These are phyloP conservation scores for Takifugu bimaculatus DNA, from an alignment of 2,113 vertebrate genomes.

Conservation along the genomic window DNA sequence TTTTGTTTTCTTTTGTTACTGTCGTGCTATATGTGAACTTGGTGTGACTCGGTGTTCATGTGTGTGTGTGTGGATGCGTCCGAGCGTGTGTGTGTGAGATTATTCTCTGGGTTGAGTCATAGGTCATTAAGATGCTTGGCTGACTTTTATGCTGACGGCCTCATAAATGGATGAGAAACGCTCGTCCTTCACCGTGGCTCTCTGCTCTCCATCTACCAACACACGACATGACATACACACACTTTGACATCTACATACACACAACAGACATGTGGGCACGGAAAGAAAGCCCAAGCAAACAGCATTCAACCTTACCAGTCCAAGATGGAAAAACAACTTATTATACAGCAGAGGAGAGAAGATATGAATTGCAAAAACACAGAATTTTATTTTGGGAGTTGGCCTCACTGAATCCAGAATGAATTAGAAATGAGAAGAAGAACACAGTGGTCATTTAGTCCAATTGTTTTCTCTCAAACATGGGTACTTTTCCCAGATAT, in stretches of 20 bases:
- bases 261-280: neutral
- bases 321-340: conserved; percentile 17
- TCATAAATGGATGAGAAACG: conserved; percentile 49
- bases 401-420: too few relatives aligned
- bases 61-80: neutral
- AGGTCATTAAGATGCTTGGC: conserved; percentile 54
- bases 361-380: neutral
- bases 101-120: conserved; percentile 46
- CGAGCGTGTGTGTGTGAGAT: conserved; percentile 10
- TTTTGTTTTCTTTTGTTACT: conserved; percentile 3
- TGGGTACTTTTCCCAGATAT: too few relatives aligned
- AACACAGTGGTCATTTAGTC: neutral
- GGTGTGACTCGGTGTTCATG: conserved; percentile 16
- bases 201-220: conserved; percentile 19
- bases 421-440: too few relatives aligned
- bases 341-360: neutral
- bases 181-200: conserved; percentile 41
- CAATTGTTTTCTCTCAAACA: neutral
- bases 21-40: conserved; percentile 21
- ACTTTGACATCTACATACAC: conserved; percentile 1
- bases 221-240: conserved; percentile 21
- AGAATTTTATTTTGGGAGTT: neutral
- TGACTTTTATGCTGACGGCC: conserved; percentile 48
- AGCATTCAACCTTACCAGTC: conserved; percentile 5
- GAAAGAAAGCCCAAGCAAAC: neutral